Evolutionary conservation across 2,113 vertebrate species (phyloP), one percentile per base, ranked within the genome.

Genomic region (Indicator indicator): DNA sequence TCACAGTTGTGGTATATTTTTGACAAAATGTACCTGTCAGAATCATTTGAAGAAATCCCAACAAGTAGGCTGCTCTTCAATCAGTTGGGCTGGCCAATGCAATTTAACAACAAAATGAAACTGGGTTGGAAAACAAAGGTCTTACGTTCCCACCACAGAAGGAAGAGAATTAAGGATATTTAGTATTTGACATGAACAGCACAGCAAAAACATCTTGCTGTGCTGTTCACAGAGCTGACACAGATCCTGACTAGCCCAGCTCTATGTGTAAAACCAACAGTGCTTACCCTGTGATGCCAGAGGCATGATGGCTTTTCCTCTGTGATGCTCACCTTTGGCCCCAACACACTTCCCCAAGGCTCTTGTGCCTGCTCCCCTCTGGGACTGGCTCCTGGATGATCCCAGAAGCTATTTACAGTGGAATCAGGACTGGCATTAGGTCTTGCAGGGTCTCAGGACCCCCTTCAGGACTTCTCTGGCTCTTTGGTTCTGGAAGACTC

Each of bases 1-100:
- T 83, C 90, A 77, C 93, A 59, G 67, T 77, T 70, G 82, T 90
- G 82, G 88, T 78, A 5, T 46, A 30, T 93, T 91, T 96, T 94
- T 91, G 69, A 95, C 85, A 94, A 96, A 97, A 92, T 30, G 33
- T 76, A 87, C 74, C 77, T 84, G 83, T 95, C 94, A 95, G 63
- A 83, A 44, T 83, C n/a, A 16, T 65, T 60, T 83, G 85, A 93
- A 93, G 82, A 93, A 97, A 95, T 86, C 78, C 86, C 91, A 67
- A 82, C 81, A 88, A 72, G 70, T 36, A 28, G 18, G 81, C 60
- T 90, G 72, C 75, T 89, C 50, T 91, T 85, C 67, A 86, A 6
- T 74, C 71, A 15, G 48, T 71, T 83, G 75, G 33, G 74, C 54
- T 72, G 88, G 82, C 86, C 94, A 88, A 90, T 16, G 44, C 40